Evolutionary conservation across 2,888 invertebrate species (phyloP).

Genomic region (Nemoura dubitans): DNA sequence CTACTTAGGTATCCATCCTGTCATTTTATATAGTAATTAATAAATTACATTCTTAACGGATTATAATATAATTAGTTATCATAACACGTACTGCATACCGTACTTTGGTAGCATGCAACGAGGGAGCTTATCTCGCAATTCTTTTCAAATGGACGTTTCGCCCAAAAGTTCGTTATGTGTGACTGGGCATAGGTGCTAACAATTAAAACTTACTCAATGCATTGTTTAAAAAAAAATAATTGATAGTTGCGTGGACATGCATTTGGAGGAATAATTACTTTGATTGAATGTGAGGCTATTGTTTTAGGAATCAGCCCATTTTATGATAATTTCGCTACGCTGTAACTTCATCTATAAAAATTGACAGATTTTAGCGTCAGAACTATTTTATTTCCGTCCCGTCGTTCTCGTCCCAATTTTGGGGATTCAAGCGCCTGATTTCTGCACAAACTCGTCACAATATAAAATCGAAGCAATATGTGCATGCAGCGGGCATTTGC

Average conservation of each 20-base stretch:
- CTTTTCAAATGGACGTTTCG: not conserved
- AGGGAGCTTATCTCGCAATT: not conserved
- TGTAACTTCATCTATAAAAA: no score
- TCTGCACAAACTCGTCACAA: no score
- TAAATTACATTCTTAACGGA: not conserved
- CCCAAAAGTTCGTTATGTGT: not conserved
- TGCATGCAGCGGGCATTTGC: no score
- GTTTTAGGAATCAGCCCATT: no score
- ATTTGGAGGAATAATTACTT: not conserved
- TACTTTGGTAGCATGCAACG: not conserved
- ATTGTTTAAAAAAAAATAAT: not conserved
- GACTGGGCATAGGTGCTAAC: not conserved
- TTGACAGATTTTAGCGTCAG: no score
- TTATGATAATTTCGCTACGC: no score
- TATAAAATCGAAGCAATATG: no score
- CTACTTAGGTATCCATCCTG: not conserved
- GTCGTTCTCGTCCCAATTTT: no score
- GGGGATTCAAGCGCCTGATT: no score
- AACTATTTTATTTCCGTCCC: no score
- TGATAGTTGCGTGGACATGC: not conserved
- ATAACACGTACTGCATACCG: not conserved
- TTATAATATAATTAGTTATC: not conserved
- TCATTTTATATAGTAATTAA: not conserved
- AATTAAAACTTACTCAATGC: not conserved
- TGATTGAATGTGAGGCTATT: not conserved